A percentile compares a stretch with the other conserved stretches of the same genome.
Conservation (phyloP, 2,113 vertebrate species). For the Alaudala cheleensis region DNA sequence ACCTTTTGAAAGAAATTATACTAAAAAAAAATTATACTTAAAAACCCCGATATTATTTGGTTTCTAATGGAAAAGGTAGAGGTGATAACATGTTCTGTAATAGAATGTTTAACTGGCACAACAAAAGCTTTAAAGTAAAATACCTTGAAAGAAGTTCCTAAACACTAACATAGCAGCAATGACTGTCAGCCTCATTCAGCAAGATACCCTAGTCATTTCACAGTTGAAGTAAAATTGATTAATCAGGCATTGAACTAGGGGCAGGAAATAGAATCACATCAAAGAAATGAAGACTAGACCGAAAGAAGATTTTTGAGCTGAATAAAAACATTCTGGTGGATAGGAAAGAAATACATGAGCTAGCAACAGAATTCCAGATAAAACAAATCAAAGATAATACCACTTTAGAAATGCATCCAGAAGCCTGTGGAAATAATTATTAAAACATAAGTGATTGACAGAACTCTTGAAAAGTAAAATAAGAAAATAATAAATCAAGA, state of each 20-base stretch:
- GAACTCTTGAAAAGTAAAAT: background rate
- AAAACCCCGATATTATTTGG: fast-evolving
- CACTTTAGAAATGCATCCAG: background rate
- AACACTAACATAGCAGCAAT: background rate
- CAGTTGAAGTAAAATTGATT: background rate
- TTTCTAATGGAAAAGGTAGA: background rate
- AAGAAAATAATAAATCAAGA: background rate
- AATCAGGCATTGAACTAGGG: background rate
- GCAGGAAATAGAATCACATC: background rate
- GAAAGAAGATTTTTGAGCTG: background rate
- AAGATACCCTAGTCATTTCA: conserved; percentile 2
- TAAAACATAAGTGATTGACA: background rate
- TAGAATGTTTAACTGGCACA: background rate
- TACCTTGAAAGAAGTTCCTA: background rate
- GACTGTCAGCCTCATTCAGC: background rate
- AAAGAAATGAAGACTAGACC: background rate
- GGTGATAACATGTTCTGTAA: background rate
- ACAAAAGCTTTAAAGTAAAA: conserved; percentile 1
- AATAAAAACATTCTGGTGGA: background rate
- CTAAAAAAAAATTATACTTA: background rate
- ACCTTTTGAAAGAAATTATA: background rate
- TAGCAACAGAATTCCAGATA: background rate
- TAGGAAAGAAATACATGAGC: background rate
- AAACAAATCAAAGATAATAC: background rate
- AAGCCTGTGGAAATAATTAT: background rate